Evolutionary conservation across 37 sponge, comb jelly and placozoan genomes (phyloP), one percentile per base, ranked within the genome.

Genomic region (Bolinopsis microptera): DNA sequence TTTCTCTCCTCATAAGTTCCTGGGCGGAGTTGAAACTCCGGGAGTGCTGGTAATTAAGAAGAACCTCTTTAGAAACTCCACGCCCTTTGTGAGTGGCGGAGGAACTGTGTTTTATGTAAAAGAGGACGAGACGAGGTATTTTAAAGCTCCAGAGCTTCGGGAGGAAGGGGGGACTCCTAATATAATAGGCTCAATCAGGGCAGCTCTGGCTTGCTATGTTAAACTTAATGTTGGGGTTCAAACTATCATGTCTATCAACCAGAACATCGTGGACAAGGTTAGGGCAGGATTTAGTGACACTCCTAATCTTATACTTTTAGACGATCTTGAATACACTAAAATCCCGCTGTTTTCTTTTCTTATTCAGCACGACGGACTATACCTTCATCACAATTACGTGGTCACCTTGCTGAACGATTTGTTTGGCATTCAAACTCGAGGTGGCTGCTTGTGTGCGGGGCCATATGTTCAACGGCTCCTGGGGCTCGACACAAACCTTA

Each of bases 91-190:
- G 1, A 93, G 95, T 74, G 98, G 98, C 31, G 98, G 98, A 34
- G 98, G 98, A 35, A 97, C 96, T 0, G 98, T 97, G 76, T 96
- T 97, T 70, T 97, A 95, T 83, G 98, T 96, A 22, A 93, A 95
- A 92, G 96, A 95, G 83, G 88, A 69, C 35, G 96, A 97, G 76
- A 86, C 90, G 30, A 86, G 61, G 41, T 86, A 86, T 40, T 86
- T 86, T 48, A 86, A 86, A 27, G 90, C 90, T 26, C 90, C 90
- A 39, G 90, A 86, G 30, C 28, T 95, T 83, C 82, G 96, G 38
- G 98, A 97, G 69, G 98, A 97, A 83, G 98, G 96, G 5, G 98
- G 98, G 0, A 97, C 98, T 35, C 98, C 98, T 38, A 83, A 76
- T 0, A 97, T 97, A 39, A 35, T 97, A 13, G 98, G 96, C 0